Base-by-base conservation (phyloP, 1,140 invertebrate species). In the Anadara kagoshimensis region DNA sequence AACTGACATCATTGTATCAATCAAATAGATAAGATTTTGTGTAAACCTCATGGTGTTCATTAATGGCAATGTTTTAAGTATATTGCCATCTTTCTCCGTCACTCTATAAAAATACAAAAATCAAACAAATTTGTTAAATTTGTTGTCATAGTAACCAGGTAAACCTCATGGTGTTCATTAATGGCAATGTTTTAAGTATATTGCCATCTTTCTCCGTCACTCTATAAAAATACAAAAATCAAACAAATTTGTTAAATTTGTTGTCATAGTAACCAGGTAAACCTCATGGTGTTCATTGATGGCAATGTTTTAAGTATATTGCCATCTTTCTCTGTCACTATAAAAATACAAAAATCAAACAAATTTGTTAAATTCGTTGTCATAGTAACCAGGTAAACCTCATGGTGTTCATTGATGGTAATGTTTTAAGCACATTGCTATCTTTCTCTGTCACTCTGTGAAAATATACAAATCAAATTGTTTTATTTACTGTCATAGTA, bases 11-110 rank as follows among this genome's bases (percentile, higher is more conserved):
- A 85, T 94, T 84, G 90, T 94, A 92, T 90, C 94, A 92, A 85
- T 93, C 70, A 47, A 26, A 45, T 93, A 92, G 54, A 94, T 92
- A 16, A 96, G 88, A 85, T 93, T 94, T 81, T 94, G 92, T 0
- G 95, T 90, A n/a, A 95, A 89, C 66, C 94, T 91, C 3, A 91
- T 88, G 16, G 84, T 56, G 49, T 83, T 83, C 2, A 62, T 69
- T 11, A 67, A 61, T 10, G 78, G 79, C 29, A 90, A 62, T 12
- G 67, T 59, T 22, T 70, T 75, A 5, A 89, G 22, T 22, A 54
- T 92, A 79, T 69, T 91, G 89, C 78, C 91, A 89, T 78, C 91
- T 88, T 36, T 90, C 78, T 58, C 81, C 20, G 86, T 22, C 62
- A 83, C 78, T 58, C 86, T 87, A 54, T 29, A 72, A 72, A 68